These are phyloP conservation scores for Mormyrops attenuatus DNA, from an alignment of 2,797 vertebrate genomes.

Conservation along the genomic window DNA sequence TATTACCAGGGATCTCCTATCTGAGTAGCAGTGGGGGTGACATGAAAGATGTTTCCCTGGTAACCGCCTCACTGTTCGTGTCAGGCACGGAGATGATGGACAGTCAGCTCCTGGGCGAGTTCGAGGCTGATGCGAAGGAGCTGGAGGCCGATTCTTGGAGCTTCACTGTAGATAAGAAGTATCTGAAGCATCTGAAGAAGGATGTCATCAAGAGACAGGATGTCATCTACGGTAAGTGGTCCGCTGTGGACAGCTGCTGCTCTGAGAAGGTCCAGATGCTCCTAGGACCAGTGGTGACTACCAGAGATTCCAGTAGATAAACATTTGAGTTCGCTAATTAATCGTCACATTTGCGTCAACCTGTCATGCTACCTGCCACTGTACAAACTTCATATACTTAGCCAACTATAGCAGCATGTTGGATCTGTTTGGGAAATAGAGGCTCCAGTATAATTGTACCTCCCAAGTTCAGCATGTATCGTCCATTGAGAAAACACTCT, in stretches of 20 bases:
- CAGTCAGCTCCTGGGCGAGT: conserved; percentile 84
- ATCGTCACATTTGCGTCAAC: background rate
- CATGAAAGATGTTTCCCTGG: background rate
- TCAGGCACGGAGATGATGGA: conserved; percentile 90
- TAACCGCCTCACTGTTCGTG: background rate
- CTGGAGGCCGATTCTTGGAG: conserved; percentile 90
- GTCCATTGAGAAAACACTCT: background rate
- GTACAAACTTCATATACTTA: background rate
- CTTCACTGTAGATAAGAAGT: conserved; percentile 74
- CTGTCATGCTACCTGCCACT: background rate
- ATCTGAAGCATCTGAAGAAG: conserved; percentile 76
- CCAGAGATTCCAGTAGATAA: background rate
- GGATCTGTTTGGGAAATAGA: background rate
- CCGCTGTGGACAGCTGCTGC: background rate
- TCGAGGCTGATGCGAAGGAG: conserved; percentile 76
- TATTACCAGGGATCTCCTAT: background rate
- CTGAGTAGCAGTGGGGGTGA: background rate
- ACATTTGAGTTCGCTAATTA: background rate
- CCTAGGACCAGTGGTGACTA: background rate
- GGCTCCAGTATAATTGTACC: background rate
- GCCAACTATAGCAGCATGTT: background rate
- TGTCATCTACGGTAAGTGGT: conserved; percentile 76
- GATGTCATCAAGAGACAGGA: conserved; percentile 85
- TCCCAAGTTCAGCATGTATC: background rate
- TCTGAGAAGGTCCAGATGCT: background rate